A percentile compares a stretch with the other conserved stretches of the same genome.
These are phyloP conservation scores for Neolamprologus caudopunctatus DNA, from an alignment of 2,113 vertebrate species.

Conservation along the genomic window DNA sequence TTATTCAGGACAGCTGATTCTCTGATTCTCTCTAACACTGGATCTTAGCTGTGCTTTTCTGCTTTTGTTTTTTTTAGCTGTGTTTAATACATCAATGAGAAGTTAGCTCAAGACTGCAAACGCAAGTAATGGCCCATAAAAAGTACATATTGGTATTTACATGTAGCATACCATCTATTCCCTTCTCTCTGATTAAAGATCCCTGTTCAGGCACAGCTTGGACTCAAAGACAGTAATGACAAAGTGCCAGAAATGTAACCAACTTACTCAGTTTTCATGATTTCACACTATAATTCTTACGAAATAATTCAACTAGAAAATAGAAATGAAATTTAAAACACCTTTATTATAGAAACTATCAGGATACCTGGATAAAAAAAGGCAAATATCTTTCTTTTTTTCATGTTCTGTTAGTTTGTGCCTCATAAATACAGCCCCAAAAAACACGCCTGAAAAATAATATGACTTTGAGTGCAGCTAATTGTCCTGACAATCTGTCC, in stretches of 20 bases:
- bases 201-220: not conserved
- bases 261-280: not conserved
- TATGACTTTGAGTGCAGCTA: accelerated
- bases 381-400: not conserved
- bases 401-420: not conserved
- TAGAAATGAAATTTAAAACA: not conserved
- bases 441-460: not conserved
- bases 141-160: not conserved
- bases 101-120: not conserved
- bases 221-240: not conserved
- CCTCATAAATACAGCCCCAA: not conserved
- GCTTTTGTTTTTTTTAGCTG: not conserved
- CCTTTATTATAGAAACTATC: not conserved
- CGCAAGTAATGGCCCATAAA: not conserved
- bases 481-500: not conserved
- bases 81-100: not conserved
- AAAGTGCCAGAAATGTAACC: not conserved
- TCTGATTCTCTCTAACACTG: not conserved
- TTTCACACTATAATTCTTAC: not conserved
- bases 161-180: not conserved
- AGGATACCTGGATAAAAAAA: not conserved
- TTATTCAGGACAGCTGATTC: not conserved
- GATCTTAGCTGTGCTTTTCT: not conserved
- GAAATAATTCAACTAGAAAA: not conserved
- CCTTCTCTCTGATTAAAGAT: not conserved